phyloP scores from a whole-genome alignment of 2,888 invertebrate species.

The Ganaspis brasiliensis region DNA sequence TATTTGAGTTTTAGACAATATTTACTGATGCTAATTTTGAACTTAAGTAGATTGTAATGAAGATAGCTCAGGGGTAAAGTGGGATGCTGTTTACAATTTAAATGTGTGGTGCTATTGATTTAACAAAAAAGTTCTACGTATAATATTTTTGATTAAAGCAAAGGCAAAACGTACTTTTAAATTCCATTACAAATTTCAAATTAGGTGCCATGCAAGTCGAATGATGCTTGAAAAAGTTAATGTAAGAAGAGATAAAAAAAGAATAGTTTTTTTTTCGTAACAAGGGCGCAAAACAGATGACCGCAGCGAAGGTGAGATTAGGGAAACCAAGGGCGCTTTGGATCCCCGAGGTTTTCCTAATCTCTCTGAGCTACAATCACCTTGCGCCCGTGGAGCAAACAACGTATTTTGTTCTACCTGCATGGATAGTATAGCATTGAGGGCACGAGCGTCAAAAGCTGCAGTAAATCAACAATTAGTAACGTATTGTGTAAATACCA shows the following conservation, averaged over 20 bases:
- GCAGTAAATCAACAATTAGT: too few species aligned
- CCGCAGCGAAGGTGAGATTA: too few species aligned
- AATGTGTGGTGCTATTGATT: constrained; percentile 12
- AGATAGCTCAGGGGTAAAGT: constrained; percentile 15
- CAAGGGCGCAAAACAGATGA: too few species aligned
- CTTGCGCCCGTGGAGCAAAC: too few species aligned
- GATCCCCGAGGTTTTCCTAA: too few species aligned
- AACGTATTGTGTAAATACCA: too few species aligned
- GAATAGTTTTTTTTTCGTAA: too few species aligned
- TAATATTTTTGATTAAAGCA: constrained; percentile 1
- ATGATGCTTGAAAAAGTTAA: constrained; percentile 15
- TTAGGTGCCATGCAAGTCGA: constrained; percentile 24
- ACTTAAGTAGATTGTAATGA: constrained; percentile 12
- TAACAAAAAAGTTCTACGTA: constrained; percentile 2
- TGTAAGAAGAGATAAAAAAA: not conserved
- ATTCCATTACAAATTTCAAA: constrained; percentile 7
- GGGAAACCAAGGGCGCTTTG: too few species aligned
- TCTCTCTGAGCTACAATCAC: too few species aligned
- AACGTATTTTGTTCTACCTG: too few species aligned
- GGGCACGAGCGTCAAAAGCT: too few species aligned
- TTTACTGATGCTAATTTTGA: constrained; percentile 20
- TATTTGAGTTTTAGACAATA: not conserved
- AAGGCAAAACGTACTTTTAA: not conserved
- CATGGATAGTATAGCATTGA: too few species aligned
- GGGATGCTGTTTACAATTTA: constrained; percentile 9